These are phyloP conservation scores for Elanus axillaris DNA, from an alignment of 2,113 vertebrate species.

Conservation along the genomic window DNA sequence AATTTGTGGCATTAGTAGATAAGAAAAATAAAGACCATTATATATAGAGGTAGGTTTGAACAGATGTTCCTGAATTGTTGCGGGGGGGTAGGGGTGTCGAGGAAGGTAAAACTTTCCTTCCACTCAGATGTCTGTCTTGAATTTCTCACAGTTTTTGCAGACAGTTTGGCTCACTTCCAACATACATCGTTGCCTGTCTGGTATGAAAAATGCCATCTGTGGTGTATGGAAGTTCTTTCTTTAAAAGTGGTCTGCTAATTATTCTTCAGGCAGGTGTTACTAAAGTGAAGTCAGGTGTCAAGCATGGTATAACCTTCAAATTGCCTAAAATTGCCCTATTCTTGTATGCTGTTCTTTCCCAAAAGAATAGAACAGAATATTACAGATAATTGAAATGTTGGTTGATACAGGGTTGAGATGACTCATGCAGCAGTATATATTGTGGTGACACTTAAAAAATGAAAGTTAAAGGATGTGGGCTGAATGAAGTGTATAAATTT, in stretches of 20 bases:
- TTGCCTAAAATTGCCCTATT: conserved; percentile 56
- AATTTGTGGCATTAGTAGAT: conserved; percentile 30
- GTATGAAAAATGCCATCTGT: conserved; percentile 77
- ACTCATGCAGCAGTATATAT: background rate
- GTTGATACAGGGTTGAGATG: background rate
- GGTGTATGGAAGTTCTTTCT: conserved; percentile 69
- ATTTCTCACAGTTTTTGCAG: conserved; percentile 81
- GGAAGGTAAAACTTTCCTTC: conserved; percentile 67
- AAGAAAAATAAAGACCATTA: conserved; percentile 39
- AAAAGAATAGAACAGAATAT: conserved; percentile 30
- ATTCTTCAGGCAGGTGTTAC: conserved; percentile 72
- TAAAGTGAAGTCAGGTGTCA: conserved; percentile 78
- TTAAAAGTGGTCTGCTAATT: conserved; percentile 70
- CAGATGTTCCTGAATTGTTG: conserved; percentile 61
- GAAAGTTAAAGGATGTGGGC: conserved; percentile 23
- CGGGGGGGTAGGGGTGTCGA: background rate
- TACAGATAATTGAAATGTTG: background rate
- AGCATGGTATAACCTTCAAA: conserved; percentile 38
- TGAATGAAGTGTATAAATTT: background rate
- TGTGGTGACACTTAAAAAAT: background rate
- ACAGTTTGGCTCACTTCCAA: conserved; percentile 77
- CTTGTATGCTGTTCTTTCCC: background rate
- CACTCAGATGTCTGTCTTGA: conserved; percentile 72
- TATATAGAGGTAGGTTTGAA: conserved; percentile 26
- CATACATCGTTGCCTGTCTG: conserved; percentile 72